Evolutionary conservation across 2,888 invertebrate genomes (phyloP), one percentile per base, ranked within the genome.

Genomic region (Agonopterix heracliana): DNA sequence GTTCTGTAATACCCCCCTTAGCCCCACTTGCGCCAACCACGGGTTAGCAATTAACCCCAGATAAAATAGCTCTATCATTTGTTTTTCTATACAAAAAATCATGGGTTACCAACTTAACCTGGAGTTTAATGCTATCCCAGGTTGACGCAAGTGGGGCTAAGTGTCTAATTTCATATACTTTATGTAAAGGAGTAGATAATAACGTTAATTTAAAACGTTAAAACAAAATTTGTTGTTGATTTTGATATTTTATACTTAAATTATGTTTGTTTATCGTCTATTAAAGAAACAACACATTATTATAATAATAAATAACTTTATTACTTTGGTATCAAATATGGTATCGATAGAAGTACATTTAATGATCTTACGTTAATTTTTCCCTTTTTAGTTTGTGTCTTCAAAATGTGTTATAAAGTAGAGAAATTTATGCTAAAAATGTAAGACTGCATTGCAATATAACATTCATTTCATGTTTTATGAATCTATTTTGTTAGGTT

Each of bases 271-370:
- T 38, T 36, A n/a, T 38, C 35, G 12, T 35, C 4, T 34, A 13
- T 35, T 12, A 34, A 26, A n/a, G 41, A 46, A 42, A 47, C 9
- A 42, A 42, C 13, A 26, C n/a, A 13, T 40, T 17, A n/a, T 47
- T 26, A 13, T 45, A 48, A 50, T 67, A 66, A 76, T 77, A 77
- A 75, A 71, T 78, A 72, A 71, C 59, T 74, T 71, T 74, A 74
- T 78, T 76, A 68, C 62, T 75, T 76, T 74, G 69, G 68, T 70
- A 63, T 70, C 63, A 68, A 65, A 72, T 68, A 72, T 77, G 70
- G 74, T 63, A 71, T 66, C 62, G 56, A 61, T 65, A 60, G 66
- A 65, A 64, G 63, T 69, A 69, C 64, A 73, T 66, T 13, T 70
- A 72, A 74, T 71, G 59, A 67, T 69, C 70, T 71, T 74, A 69